These are phyloP conservation scores for Arizona elegans DNA, from an alignment of 2,113 vertebrate species.

Conservation along the genomic window DNA sequence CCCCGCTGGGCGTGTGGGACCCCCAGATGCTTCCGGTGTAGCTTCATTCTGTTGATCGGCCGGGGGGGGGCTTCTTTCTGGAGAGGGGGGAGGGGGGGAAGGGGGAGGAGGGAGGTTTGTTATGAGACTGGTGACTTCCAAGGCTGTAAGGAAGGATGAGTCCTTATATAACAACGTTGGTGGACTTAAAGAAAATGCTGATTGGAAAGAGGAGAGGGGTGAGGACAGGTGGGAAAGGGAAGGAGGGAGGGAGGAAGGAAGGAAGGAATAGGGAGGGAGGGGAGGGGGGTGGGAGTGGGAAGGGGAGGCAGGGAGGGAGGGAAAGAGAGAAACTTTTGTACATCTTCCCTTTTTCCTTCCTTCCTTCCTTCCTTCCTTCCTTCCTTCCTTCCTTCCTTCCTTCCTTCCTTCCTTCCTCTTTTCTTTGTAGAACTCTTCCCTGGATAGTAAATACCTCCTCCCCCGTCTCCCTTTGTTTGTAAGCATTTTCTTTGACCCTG, in stretches of 20 bases:
- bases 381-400: too few species aligned
- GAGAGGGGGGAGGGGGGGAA: not conserved
- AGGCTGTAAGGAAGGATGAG: not conserved
- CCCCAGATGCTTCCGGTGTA: not conserved
- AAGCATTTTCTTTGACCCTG: not conserved
- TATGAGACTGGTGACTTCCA: not conserved
- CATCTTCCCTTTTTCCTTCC: not conserved
- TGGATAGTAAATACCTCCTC: not conserved
- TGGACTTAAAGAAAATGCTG: conserved; percentile 1
- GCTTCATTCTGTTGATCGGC: not conserved
- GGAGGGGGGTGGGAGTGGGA: too few species aligned
- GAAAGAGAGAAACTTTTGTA: not conserved
- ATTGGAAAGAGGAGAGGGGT: not conserved
- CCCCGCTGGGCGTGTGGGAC: not conserved
- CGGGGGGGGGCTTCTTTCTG: not conserved
- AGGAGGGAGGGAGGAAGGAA: not conserved
- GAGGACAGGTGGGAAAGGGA: too few species aligned
- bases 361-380: too few species aligned
- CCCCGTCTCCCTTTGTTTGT: too few species aligned
- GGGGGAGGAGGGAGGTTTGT: not conserved
- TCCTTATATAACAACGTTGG: not conserved
- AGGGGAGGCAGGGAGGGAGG: too few species aligned
- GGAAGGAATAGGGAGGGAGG: not conserved
- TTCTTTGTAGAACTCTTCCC: not conserved
- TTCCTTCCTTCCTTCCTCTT: too few species aligned